Evolutionary conservation across 2,888 invertebrate species (phyloP).

Genomic region (Ceraclea dissimilis): DNA sequence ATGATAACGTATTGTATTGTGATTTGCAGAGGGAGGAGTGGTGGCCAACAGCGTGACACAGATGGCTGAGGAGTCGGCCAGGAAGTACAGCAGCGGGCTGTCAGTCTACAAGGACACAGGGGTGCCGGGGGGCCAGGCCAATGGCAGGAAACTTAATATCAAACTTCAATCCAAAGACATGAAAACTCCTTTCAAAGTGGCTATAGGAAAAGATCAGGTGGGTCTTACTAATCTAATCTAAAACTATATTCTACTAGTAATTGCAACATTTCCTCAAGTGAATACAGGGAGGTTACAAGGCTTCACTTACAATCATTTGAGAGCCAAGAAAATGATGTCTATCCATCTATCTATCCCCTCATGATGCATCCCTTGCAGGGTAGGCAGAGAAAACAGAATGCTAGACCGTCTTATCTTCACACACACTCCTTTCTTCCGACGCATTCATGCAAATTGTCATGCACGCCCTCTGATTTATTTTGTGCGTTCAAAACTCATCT

Average conservation of each 20-base stretch:
- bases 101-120: neutral
- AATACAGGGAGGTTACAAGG: too few relatives aligned
- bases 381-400: too few relatives aligned
- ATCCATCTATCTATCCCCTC: too few relatives aligned
- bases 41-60: conserved; percentile 33
- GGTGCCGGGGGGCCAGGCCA: neutral
- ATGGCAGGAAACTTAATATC: conserved; percentile 32
- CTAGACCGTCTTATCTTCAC: too few relatives aligned
- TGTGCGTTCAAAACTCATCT: too few relatives aligned
- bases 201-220: conserved; percentile 32
- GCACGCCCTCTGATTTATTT: too few relatives aligned
- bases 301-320: too few relatives aligned
- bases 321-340: too few relatives aligned
- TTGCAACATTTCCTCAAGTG: neutral
- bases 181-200: conserved; percentile 37
- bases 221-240: conserved; percentile 1
- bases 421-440: too few relatives aligned
- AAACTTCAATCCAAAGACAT: conserved; percentile 43
- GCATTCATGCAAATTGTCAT: too few relatives aligned
- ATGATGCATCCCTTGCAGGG: too few relatives aligned
- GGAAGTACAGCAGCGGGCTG: conserved; percentile 9
- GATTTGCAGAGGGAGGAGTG: conserved; percentile 37
- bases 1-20: neutral
- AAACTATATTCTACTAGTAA: neutral
- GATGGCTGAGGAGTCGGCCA: conserved; percentile 26